These are phyloP conservation scores for Trinectes maculatus DNA, from an alignment of 2,113 vertebrate species.

Conservation along the genomic window DNA sequence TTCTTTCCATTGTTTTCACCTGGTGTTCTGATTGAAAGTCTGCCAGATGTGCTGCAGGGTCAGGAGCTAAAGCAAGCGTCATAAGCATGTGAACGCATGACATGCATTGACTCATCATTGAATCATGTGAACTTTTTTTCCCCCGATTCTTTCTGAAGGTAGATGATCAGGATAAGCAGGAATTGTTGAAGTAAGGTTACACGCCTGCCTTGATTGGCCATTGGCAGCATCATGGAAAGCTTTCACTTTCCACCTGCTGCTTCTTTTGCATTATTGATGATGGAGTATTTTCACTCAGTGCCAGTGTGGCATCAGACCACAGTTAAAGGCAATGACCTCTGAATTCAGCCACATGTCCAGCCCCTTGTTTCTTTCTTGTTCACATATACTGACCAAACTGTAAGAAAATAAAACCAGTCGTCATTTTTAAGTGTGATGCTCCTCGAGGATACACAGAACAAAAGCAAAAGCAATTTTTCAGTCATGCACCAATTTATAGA, in stretches of 20 bases:
- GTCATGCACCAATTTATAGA: neutral
- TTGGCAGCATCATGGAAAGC: neutral
- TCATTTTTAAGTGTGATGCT: neutral
- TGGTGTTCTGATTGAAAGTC: neutral
- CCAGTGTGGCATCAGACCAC: neutral
- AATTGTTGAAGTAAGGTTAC: neutral
- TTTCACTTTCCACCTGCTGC: slow-evolving; percentile 45
- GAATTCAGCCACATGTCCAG: neutral
- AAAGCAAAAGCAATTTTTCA: neutral
- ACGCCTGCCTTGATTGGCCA: neutral
- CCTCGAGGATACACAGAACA: neutral
- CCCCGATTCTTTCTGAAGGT: neutral
- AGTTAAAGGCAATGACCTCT: neutral
- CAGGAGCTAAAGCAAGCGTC: neutral
- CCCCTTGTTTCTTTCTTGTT: neutral
- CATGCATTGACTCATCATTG: neutral
- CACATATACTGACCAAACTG: neutral
- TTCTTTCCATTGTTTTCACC: neutral
- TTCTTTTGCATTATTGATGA: slow-evolving; percentile 37
- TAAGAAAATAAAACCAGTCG: neutral
- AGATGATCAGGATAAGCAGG: neutral
- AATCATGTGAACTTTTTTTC: neutral
- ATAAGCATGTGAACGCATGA: neutral
- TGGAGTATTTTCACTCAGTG: neutral
- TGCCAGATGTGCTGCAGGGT: neutral